These are phyloP conservation scores for Pelecanus crispus DNA, from an alignment of 2,113 vertebrate genomes.

Conservation along the genomic window DNA sequence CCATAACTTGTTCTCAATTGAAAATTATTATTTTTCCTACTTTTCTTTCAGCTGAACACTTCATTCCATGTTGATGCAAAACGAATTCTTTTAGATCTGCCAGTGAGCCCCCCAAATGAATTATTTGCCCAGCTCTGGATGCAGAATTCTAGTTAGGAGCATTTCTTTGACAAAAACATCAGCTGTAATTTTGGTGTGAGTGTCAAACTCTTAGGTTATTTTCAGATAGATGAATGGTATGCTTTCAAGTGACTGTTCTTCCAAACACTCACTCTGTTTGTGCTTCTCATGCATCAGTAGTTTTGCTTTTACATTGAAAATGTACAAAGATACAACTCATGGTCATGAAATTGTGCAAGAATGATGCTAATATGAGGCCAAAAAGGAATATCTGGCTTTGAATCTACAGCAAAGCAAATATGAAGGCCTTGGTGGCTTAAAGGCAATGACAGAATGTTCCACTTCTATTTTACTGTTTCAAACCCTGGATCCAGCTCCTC, in stretches of 20 bases:
- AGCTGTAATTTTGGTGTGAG: neutral
- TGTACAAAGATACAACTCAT: neutral
- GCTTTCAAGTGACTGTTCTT: constrained; percentile 5
- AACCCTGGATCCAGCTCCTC: neutral
- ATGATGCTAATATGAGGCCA: neutral
- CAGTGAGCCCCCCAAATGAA: neutral
- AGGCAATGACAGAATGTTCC: neutral
- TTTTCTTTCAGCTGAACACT: neutral
- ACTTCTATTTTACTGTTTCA: neutral
- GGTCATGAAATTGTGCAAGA: neutral
- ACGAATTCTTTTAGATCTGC: neutral
- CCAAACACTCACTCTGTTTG: neutral
- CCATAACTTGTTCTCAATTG: neutral
- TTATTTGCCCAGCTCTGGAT: neutral
- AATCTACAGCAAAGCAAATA: neutral
- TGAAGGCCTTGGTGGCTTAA: neutral
- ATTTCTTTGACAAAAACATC: neutral
- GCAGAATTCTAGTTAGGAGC: neutral
- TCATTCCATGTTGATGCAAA: neutral
- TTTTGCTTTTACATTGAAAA: constrained; percentile 7
- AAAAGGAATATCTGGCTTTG: neutral
- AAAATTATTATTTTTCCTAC: neutral
- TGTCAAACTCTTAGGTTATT: neutral
- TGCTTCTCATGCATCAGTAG: neutral
- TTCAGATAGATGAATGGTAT: constrained; percentile 11